phyloP scores from a whole-genome alignment of 2,888 invertebrate species.

The Scaptomyza polygonia region DNA sequence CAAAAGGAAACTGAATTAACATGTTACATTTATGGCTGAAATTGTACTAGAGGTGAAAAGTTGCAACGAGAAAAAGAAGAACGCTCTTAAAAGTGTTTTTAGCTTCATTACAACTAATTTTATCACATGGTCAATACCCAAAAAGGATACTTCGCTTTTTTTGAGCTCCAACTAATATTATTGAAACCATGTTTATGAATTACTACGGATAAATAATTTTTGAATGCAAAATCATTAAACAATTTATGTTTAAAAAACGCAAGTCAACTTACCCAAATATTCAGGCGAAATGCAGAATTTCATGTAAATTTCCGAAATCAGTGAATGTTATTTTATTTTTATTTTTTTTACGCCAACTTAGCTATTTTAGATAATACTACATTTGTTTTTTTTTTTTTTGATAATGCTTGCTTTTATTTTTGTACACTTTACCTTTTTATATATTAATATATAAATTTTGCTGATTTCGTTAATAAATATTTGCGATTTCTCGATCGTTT shows the following conservation, averaged over 20 bases:
- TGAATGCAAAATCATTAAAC: too few relatives aligned
- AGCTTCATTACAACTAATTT: too few relatives aligned
- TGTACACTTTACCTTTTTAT: constrained; percentile 37
- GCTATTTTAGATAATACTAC: constrained; percentile 9
- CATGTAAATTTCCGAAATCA: background rate
- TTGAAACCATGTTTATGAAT: too few relatives aligned
- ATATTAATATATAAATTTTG: constrained; percentile 30
- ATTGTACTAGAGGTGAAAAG: too few relatives aligned
- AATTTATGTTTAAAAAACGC: too few relatives aligned
- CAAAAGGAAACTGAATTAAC: constrained; percentile 66
- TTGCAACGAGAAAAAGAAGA: too few relatives aligned
- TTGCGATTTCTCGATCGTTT: constrained; percentile 23
- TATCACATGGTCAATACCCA: too few relatives aligned
- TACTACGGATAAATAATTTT: too few relatives aligned
- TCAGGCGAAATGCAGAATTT: background rate
- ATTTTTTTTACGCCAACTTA: constrained; percentile 12
- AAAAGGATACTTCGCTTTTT: too few relatives aligned
- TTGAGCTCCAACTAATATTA: too few relatives aligned
- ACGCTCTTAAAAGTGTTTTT: too few relatives aligned
- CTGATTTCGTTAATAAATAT: constrained; percentile 12
- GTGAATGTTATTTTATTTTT: background rate
- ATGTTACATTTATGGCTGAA: constrained; percentile 70
- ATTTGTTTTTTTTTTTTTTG: background rate
- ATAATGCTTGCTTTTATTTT: constrained; percentile 11
- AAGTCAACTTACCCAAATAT: background rate